Percentiles rank a stretch among this genome's conserved stretches.
Conservation (phyloP, 2,888 invertebrate genomes). For the Nemurella pictetii region DNA sequence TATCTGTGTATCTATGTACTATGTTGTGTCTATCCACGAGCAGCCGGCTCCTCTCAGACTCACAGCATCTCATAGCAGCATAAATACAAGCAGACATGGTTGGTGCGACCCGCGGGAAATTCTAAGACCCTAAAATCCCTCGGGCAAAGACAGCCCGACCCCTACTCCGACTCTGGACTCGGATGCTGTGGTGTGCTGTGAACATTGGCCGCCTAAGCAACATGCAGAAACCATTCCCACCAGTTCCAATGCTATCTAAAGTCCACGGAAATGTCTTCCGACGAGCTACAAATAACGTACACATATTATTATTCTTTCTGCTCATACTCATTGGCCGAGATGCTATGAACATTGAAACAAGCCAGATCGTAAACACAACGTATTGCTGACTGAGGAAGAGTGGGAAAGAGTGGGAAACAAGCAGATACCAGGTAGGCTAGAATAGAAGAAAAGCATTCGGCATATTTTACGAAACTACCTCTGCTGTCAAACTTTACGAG, state of each 20-base stretch:
- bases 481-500: not conserved
- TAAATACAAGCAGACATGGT: slow-evolving; percentile 29
- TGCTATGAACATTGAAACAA: not conserved
- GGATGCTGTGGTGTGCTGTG: not conserved
- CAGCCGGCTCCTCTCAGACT: slow-evolving; percentile 1
- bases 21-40: slow-evolving; percentile 2
- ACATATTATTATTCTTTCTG: not conserved
- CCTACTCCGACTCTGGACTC: not conserved
- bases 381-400: not conserved
- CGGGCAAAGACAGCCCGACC: not conserved
- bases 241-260: slow-evolving; percentile 22
- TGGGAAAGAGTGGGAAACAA: not conserved
- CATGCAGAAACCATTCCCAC: slow-evolving; percentile 20
- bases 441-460: not conserved
- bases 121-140: slow-evolving; percentile 28
- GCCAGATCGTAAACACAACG: not conserved
- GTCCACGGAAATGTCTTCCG: not conserved
- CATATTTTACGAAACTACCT: not conserved
- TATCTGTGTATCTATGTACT: too few species aligned
- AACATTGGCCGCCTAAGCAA: not conserved
- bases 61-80: slow-evolving; percentile 4
- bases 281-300: not conserved
- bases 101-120: slow-evolving; percentile 27
- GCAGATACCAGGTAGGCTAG: not conserved
- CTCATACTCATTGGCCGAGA: not conserved